Percentiles rank a stretch among this genome's conserved stretches.
Evolutionary conservation across 2,888 invertebrate species (phyloP).

Genomic region (Artemia sinica): DNA sequence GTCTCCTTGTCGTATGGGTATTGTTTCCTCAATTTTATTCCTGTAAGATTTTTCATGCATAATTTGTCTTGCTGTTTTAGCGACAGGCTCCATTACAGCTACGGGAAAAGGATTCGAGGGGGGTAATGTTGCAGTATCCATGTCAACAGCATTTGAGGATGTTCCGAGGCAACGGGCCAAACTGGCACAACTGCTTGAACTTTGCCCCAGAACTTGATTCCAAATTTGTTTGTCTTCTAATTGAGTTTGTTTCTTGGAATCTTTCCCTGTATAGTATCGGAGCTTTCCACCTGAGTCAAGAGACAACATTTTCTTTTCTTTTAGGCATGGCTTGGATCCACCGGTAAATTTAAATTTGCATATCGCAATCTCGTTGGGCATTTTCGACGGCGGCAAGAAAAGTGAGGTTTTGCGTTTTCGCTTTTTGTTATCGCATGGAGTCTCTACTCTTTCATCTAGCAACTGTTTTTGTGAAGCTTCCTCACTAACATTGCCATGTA

Average conservation of each 20-base stretch:
- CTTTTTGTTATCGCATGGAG: neutral
- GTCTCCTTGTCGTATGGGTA: constrained; percentile 7
- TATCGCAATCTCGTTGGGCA: constrained; percentile 56
- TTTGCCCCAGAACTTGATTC: constrained; percentile 11
- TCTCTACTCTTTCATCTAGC: neutral
- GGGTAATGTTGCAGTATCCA: neutral
- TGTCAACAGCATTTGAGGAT: constrained; percentile 3
- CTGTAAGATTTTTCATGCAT: constrained; percentile 7
- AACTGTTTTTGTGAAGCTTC: neutral
- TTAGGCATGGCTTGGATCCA: constrained; percentile 67
- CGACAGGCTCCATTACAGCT: neutral
- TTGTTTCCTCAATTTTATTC: constrained; percentile 3
- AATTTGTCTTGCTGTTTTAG: neutral
- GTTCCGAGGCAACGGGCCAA: constrained; percentile 5
- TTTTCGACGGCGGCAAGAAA: constrained; percentile 62
- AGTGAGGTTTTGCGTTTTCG: constrained; percentile 36
- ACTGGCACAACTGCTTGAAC: constrained; percentile 2
- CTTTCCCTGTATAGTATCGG: constrained; percentile 43
- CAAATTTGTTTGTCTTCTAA: neutral
- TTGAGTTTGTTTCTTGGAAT: constrained; percentile 2
- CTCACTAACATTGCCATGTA: neutral
- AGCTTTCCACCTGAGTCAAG: constrained; percentile 78
- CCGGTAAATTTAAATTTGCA: constrained; percentile 87
- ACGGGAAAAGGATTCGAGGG: neutral
- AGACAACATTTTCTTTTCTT: constrained; percentile 79